Percentiles rank a stretch among this genome's conserved stretches.
Evolutionary conservation across 1,140 invertebrate genomes (phyloP).

Genomic region (Monochamus saltuarius): DNA sequence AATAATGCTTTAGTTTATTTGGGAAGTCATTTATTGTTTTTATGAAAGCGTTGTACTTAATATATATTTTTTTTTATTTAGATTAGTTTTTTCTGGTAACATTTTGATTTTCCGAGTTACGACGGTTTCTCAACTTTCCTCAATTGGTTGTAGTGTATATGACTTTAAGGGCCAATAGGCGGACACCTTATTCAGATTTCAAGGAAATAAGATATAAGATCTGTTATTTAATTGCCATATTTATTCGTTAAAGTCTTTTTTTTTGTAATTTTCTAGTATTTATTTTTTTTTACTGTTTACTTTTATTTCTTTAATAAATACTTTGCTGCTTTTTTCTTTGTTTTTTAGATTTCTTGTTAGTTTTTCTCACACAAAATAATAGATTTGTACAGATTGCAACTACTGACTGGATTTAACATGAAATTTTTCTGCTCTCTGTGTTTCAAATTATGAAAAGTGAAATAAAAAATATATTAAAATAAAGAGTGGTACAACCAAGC

Average conservation of each 20-base stretch:
- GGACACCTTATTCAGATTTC: conserved; percentile 3
- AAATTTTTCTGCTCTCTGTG: too few relatives aligned
- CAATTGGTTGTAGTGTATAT: conserved; percentile 15
- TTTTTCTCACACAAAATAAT: too few relatives aligned
- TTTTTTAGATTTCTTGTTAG: too few relatives aligned
- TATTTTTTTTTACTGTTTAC: conserved; percentile 20
- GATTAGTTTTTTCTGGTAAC: neutral
- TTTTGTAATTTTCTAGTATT: conserved; percentile 18
- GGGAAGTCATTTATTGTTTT: conserved; percentile 7
- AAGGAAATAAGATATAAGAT: conserved; percentile 19
- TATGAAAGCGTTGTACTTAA: conserved; percentile 9
- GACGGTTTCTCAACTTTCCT: neutral
- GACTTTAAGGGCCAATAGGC: conserved; percentile 1
- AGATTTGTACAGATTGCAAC: too few relatives aligned
- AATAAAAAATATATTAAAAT: too few relatives aligned
- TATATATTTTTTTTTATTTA: conserved; percentile 5
- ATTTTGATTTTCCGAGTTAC: conserved; percentile 11
- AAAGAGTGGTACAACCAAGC: too few relatives aligned
- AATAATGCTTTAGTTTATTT: conserved; percentile 3
- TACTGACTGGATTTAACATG: too few relatives aligned
- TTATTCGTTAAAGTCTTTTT: conserved; percentile 21
- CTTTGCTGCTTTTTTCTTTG: conserved; percentile 17
- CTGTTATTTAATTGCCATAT: conserved; percentile 22
- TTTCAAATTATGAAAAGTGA: too few relatives aligned
- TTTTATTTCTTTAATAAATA: conserved; percentile 20